phyloP scores from a whole-genome alignment of 37 sponge, comb jelly and placozoan genomes.

The Diacarnus erythraeanus region DNA sequence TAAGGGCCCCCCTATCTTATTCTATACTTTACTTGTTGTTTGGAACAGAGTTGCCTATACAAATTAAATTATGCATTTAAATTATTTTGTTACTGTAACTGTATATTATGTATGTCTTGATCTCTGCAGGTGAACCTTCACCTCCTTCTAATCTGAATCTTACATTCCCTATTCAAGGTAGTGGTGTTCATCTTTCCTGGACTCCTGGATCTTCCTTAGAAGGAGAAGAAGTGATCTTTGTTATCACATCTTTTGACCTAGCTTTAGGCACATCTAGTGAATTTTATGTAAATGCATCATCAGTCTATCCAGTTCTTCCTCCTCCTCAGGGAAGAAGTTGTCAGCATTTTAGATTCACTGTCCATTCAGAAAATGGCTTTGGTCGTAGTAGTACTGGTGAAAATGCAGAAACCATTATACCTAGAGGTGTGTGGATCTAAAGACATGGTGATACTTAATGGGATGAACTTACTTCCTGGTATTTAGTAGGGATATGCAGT shows the following conservation, averaged over 20 bases:
- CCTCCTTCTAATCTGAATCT: background rate
- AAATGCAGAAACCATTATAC: background rate
- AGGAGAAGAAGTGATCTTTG: background rate
- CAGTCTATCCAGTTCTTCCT: background rate
- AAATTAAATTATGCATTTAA: too few species aligned
- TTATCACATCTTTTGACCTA: background rate
- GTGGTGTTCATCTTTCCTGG: background rate
- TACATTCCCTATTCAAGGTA: background rate
- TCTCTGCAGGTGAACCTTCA: slow-evolving; percentile 6
- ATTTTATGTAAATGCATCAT: background rate
- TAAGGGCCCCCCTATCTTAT: too few species aligned
- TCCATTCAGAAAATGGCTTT: background rate
- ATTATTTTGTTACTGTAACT: too few species aligned
- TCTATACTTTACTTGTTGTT: too few species aligned
- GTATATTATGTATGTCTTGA: too few species aligned
- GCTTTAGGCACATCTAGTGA: background rate
- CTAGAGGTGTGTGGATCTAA: background rate
- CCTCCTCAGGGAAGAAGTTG: background rate
- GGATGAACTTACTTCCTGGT: too few species aligned
- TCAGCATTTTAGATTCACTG: background rate
- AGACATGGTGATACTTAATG: too few species aligned
- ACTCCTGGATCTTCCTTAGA: background rate
- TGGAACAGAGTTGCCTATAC: too few species aligned
- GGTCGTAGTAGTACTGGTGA: background rate
- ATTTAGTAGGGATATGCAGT: too few species aligned